Conservation (phyloP, 2,113 vertebrate genomes). For the Globicephala melas region DNA sequence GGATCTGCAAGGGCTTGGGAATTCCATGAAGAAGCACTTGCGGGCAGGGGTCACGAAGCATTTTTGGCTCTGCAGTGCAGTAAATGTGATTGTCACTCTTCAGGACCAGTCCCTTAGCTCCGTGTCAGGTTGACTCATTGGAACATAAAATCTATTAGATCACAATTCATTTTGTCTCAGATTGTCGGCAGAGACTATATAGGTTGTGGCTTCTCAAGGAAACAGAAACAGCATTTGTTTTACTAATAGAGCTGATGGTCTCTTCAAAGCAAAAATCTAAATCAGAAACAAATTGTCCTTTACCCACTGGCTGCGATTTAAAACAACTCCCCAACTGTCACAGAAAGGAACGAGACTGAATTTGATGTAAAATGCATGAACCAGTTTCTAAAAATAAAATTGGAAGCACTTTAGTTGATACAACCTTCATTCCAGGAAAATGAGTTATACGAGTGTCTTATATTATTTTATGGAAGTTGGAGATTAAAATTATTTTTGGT, state of each 20-base stretch:
- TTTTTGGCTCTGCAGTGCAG: constrained; percentile 12
- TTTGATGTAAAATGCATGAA: constrained; percentile 61
- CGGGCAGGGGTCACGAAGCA: background rate
- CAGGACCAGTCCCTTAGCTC: background rate
- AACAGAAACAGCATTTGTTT: constrained; percentile 36
- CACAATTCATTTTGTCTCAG: constrained; percentile 21
- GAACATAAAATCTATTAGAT: constrained; percentile 42
- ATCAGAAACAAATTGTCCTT: constrained; percentile 74
- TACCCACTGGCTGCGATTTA: constrained; percentile 58
- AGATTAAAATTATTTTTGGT: constrained; percentile 54
- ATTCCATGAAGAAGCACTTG: background rate
- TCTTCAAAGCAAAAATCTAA: constrained; percentile 75
- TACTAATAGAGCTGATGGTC: constrained; percentile 53
- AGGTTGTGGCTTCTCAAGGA: constrained; percentile 64
- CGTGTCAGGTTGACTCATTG: background rate
- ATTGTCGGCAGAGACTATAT: background rate
- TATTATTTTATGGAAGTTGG: constrained; percentile 71
- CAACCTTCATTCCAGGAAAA: constrained; percentile 56
- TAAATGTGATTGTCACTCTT: constrained; percentile 15
- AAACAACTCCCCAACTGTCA: constrained; percentile 46
- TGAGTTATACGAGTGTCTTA: constrained; percentile 56
- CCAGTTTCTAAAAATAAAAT: constrained; percentile 72
- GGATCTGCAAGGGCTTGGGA: background rate
- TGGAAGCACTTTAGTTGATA: constrained; percentile 53
- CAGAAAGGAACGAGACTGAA: constrained; percentile 63